Evolutionary conservation across 2,888 invertebrate genomes (phyloP).

Genomic region (Anodontia alba): DNA sequence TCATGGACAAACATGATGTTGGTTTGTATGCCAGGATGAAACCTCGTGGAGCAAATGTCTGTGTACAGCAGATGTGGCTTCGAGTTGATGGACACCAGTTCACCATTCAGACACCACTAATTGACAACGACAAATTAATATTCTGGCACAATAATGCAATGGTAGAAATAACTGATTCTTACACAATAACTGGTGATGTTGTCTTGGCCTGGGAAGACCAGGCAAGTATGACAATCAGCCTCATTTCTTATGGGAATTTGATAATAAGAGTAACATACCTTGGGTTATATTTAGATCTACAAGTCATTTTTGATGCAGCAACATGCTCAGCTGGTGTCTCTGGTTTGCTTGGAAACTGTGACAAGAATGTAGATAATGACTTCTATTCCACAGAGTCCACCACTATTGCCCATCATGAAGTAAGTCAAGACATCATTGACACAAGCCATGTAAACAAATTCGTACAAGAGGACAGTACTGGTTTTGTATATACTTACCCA

Average conservation of each 20-base stretch:
- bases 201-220: background rate
- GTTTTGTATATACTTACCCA: slow-evolving; percentile 43
- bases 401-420: slow-evolving; percentile 36
- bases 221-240: background rate
- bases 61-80: slow-evolving; percentile 65
- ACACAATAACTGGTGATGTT: background rate
- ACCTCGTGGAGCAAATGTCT: slow-evolving; percentile 63
- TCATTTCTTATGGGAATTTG: background rate
- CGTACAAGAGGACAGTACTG: background rate
- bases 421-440: slow-evolving; percentile 36
- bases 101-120: slow-evolving; percentile 55
- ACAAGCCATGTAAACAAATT: slow-evolving; percentile 34
- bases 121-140: slow-evolving; percentile 28
- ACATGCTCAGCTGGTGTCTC: background rate
- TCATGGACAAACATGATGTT: slow-evolving; percentile 42
- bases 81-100: slow-evolving; percentile 47
- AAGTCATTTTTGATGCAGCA: background rate
- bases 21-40: slow-evolving; percentile 57
- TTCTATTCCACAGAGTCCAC: slow-evolving; percentile 44
- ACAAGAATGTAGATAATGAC: slow-evolving; percentile 67
- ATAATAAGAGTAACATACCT: background rate
- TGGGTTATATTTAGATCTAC: background rate
- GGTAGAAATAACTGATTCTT: slow-evolving; percentile 11
- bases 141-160: slow-evolving; percentile 49
- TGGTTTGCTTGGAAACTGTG: slow-evolving; percentile 74